Percentiles rank a stretch among this genome's conserved stretches.
phyloP scores from a whole-genome alignment of 2,888 invertebrate genomes.

The Drosophila histrio region DNA sequence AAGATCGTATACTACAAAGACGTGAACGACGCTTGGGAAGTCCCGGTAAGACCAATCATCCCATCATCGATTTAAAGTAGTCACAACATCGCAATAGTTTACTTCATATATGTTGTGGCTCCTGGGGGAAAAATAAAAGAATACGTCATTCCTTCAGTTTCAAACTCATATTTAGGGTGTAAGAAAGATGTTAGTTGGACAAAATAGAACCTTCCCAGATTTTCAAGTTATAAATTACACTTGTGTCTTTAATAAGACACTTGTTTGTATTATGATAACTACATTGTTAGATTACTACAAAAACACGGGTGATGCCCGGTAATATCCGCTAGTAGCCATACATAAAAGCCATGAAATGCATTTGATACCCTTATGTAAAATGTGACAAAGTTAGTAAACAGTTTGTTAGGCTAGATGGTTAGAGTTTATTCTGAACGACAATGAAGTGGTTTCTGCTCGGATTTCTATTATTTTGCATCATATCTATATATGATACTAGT shows the following conservation, averaged over 20 bases:
- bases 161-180: no score
- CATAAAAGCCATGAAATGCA: constrained; percentile 10
- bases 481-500: neutral
- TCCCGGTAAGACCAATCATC: constrained; percentile 80
- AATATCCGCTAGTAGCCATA: neutral
- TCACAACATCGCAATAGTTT: neutral
- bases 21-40: constrained; percentile 83
- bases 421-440: neutral
- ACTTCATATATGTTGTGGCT: neutral
- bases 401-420: neutral
- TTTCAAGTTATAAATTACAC: no score
- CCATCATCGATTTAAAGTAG: constrained; percentile 19
- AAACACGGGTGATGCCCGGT: neutral
- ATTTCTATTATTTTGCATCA: constrained; percentile 13
- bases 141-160: neutral
- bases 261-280: no score
- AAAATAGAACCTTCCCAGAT: no score
- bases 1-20: constrained; percentile 83
- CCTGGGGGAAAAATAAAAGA: neutral
- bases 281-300: no score
- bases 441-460: constrained; percentile 31
- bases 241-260: no score
- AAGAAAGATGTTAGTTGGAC: no score
- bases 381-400: neutral
- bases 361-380: constrained; percentile 13